phyloP scores from a whole-genome alignment of 2,797 vertebrate species.

The Meriones psammophilus region DNA sequence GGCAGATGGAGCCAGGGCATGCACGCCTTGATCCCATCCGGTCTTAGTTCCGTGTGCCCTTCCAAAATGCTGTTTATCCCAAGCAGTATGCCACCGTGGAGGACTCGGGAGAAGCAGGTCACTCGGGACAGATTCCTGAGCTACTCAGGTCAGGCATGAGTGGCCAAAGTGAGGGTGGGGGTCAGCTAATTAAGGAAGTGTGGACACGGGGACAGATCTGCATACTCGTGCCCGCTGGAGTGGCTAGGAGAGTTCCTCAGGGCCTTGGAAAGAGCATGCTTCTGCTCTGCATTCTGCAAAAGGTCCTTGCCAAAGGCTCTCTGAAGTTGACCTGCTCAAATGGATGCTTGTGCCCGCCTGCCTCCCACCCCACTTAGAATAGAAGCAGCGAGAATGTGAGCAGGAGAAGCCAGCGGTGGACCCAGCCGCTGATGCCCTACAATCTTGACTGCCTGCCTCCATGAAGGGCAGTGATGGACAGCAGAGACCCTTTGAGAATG shows the following conservation, averaged over 20 bases:
- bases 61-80: conserved; percentile 18
- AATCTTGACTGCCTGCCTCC: not conserved
- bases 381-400: not conserved
- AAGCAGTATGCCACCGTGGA: not conserved
- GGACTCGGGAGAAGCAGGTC: conserved; percentile 58
- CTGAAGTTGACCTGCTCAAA: not conserved
- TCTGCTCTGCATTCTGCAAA: not conserved
- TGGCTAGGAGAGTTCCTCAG: not conserved
- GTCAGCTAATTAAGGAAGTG: not conserved
- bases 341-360: not conserved
- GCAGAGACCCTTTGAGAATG: fast-evolving
- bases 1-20: not conserved
- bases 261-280: not conserved
- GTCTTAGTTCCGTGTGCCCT: not conserved
- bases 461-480: not conserved
- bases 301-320: not conserved
- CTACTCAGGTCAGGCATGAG: not conserved
- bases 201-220: fast-evolving
- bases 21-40: not conserved
- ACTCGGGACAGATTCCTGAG: not conserved
- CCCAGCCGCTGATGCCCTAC: fast-evolving
- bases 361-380: not conserved
- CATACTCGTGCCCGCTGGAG: not conserved
- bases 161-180: not conserved
- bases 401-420: not conserved